Conservation (phyloP, 2,888 invertebrate genomes). For the Machimus atricapillus region DNA sequence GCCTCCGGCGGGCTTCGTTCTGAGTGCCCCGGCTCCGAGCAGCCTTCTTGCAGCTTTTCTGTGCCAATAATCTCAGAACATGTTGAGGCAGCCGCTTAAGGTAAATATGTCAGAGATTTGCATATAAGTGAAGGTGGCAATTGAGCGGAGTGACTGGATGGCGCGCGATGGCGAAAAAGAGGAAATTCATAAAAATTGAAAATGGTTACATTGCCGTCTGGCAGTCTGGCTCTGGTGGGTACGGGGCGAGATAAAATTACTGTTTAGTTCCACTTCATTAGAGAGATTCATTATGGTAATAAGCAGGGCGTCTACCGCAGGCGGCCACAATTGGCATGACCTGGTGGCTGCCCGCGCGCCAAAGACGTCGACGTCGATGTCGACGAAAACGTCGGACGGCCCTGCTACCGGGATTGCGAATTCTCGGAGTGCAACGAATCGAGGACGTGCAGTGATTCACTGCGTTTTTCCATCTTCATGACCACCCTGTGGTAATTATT, state of each 20-base stretch:
- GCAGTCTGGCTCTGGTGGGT: conserved; percentile 40
- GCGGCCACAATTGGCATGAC: not conserved
- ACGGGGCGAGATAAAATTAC: conserved; percentile 34
- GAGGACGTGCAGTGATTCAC: not conserved
- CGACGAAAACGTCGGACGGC: not conserved
- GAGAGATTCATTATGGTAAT: conserved; percentile 31
- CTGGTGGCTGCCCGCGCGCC: not conserved
- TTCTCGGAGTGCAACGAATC: not conserved
- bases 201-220: conserved; percentile 42
- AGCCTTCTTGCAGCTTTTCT: conserved; percentile 18
- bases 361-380: not conserved
- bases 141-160: conserved; percentile 28
- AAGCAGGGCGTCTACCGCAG: conserved; percentile 24
- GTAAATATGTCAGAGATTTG: conserved; percentile 45
- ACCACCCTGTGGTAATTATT: conserved; percentile 2
- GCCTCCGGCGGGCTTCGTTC: conserved; percentile 14
- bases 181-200: conserved; percentile 18
- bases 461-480: not conserved
- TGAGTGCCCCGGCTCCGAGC: not conserved
- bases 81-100: conserved; percentile 31
- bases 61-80: conserved; percentile 38
- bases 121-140: conserved; percentile 47
- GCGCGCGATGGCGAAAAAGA: conserved; percentile 2
- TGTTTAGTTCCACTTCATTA: conserved; percentile 35
- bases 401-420: not conserved